phyloP scores from a whole-genome alignment of 35 echinoderm and acorn worm genomes.

The Ophiothrix spiculata region DNA sequence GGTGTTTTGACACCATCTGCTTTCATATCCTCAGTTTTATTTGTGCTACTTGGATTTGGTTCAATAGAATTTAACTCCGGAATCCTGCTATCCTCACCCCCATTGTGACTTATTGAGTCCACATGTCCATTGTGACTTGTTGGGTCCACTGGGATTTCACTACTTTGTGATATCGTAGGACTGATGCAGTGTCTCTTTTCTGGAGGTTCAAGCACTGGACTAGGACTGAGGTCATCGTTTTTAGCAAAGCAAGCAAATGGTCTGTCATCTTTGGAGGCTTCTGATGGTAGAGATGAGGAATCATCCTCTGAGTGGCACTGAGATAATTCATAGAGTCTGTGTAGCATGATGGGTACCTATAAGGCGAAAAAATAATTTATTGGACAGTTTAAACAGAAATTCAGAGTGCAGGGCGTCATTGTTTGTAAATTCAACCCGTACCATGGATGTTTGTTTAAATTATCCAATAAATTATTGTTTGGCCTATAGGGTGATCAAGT shows the following conservation, averaged over 20 bases:
- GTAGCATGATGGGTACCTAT: constrained; percentile 82
- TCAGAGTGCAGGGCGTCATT: too few species aligned
- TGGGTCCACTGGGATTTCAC: background rate
- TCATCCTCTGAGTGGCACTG: constrained; percentile 39
- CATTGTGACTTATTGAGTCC: background rate
- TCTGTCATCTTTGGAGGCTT: constrained; percentile 51
- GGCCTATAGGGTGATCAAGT: background rate
- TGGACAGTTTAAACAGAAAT: too few species aligned
- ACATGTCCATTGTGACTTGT: background rate
- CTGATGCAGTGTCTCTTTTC: background rate
- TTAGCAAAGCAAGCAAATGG: constrained; percentile 64
- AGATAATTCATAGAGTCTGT: constrained; percentile 55
- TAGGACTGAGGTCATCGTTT: constrained; percentile 31
- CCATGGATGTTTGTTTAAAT: too few species aligned
- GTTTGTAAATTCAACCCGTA: too few species aligned
- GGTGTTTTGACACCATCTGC: background rate
- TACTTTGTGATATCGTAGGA: too few species aligned
- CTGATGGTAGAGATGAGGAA: constrained; percentile 39
- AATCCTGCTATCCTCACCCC: background rate
- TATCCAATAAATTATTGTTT: too few species aligned
- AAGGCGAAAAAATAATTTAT: too few species aligned
- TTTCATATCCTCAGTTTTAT: background rate
- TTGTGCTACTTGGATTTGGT: background rate
- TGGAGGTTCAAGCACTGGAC: background rate
- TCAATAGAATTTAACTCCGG: background rate